phyloP scores from a whole-genome alignment of 1,140 invertebrate genomes.

The Cydia splendana region DNA sequence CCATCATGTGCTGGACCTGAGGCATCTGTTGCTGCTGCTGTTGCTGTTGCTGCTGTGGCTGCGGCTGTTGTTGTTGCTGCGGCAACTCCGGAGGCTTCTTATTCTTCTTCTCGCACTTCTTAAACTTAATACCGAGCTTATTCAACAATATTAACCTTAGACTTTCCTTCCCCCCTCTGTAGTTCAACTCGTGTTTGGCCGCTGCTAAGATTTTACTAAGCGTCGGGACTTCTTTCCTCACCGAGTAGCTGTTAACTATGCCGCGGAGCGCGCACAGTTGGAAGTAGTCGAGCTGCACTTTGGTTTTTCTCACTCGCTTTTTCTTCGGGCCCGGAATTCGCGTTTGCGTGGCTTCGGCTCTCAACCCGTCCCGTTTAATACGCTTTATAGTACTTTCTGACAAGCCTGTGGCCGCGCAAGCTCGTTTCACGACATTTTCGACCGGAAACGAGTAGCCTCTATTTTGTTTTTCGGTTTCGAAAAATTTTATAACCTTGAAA shows the following conservation, averaged over 20 bases:
- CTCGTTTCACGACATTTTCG: slow-evolving; percentile 71
- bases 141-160: slow-evolving; percentile 70
- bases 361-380: slow-evolving; percentile 69
- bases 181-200: slow-evolving; percentile 69
- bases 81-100: slow-evolving; percentile 61
- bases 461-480: slow-evolving; percentile 74
- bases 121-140: slow-evolving; percentile 75
- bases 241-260: slow-evolving; percentile 68
- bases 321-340: slow-evolving; percentile 74
- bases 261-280: slow-evolving; percentile 68
- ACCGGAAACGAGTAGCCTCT: slow-evolving; percentile 72
- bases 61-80: slow-evolving; percentile 32
- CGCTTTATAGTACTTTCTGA: slow-evolving; percentile 74
- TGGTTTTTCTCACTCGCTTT: slow-evolving; percentile 68
- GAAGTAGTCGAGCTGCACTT: slow-evolving; percentile 73
- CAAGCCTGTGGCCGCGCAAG: slow-evolving; percentile 68
- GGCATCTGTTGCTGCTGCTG: slow-evolving; percentile 40
- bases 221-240: slow-evolving; percentile 70
- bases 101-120: slow-evolving; percentile 75
- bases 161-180: slow-evolving; percentile 70
- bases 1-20: slow-evolving; percentile 53
- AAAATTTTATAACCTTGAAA: slow-evolving; percentile 74
- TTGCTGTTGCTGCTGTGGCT: background rate
- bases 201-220: slow-evolving; percentile 69
- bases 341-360: slow-evolving; percentile 70